phyloP scores from a whole-genome alignment of 2,888 invertebrate species.

The Machimus atricapillus region DNA sequence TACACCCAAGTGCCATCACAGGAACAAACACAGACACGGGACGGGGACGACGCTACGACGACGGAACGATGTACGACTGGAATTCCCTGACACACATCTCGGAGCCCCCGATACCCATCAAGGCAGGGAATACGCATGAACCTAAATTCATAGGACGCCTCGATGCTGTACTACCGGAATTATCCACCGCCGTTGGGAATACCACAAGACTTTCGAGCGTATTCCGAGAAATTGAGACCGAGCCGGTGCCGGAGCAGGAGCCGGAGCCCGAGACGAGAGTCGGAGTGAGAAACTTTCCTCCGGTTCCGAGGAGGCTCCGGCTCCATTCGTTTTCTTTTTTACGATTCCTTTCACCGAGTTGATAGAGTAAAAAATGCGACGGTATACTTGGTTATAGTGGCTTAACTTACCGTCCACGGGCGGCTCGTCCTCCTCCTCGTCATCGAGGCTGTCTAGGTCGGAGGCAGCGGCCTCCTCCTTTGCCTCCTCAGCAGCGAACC shows the following conservation, averaged over 20 bases:
- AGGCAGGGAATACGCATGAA: conserved; percentile 38
- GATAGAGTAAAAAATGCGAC: conserved; percentile 6
- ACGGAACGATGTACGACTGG: conserved; percentile 8
- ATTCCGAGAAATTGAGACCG: conserved; percentile 25
- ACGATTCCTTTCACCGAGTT: neutral
- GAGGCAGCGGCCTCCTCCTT: conserved; percentile 55
- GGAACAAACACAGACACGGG: conserved; percentile 31
- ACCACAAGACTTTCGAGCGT: conserved; percentile 24
- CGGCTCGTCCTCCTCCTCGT: conserved; percentile 42
- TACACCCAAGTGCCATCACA: conserved; percentile 61
- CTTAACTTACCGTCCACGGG: conserved; percentile 43
- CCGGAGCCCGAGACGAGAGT: neutral
- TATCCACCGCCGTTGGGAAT: conserved; percentile 29
- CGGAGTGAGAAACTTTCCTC: neutral
- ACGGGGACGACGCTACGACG: neutral
- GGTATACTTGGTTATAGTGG: neutral
- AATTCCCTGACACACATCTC: conserved; percentile 18
- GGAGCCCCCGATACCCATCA: conserved; percentile 8
- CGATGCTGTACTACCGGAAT: conserved; percentile 36
- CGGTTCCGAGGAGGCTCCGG: neutral
- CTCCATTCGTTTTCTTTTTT: neutral
- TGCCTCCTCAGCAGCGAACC: conserved; percentile 53
- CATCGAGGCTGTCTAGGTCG: conserved; percentile 50
- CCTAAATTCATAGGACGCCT: conserved; percentile 31
- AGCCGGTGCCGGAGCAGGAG: neutral